These are phyloP conservation scores for Siniperca undulata DNA, from an alignment of 2,797 vertebrate genomes.

Conservation along the genomic window DNA sequence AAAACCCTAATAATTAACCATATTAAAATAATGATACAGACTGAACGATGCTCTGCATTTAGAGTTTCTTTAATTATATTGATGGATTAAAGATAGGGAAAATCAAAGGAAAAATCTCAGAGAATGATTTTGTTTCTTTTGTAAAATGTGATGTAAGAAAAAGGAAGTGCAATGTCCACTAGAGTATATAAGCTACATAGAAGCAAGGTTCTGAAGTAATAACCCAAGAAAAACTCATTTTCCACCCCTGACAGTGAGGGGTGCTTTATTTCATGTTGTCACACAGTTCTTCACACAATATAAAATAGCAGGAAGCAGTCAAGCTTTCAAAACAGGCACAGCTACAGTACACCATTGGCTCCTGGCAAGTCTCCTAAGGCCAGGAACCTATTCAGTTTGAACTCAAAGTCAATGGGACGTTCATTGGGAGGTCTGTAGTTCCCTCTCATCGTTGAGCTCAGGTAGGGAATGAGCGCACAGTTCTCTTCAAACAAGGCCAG, in stretches of 20 bases:
- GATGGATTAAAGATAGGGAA: neutral
- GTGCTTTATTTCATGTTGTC: constrained; percentile 20
- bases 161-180: neutral
- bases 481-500: constrained; percentile 89
- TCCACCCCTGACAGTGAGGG: neutral
- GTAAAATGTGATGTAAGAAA: neutral
- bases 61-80: neutral
- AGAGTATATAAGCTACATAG: neutral
- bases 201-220: neutral
- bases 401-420: constrained; percentile 87
- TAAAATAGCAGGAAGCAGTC: neutral
- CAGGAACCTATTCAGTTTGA: constrained; percentile 88
- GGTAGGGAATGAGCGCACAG: constrained; percentile 91
- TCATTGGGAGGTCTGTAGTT: constrained; percentile 85
- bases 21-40: too few relatives aligned
- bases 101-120: neutral
- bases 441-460: constrained; percentile 86
- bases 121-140: constrained; percentile 1
- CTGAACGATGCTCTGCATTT: neutral
- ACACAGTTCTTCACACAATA: neutral
- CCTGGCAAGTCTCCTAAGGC: constrained; percentile 77
- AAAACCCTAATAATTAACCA: too few relatives aligned
- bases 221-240: neutral
- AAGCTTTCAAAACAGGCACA: constrained; percentile 1
- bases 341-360: constrained; percentile 46